Conservation (phyloP, 2,113 vertebrate genomes). For the Tachysurus fulvidraco region DNA sequence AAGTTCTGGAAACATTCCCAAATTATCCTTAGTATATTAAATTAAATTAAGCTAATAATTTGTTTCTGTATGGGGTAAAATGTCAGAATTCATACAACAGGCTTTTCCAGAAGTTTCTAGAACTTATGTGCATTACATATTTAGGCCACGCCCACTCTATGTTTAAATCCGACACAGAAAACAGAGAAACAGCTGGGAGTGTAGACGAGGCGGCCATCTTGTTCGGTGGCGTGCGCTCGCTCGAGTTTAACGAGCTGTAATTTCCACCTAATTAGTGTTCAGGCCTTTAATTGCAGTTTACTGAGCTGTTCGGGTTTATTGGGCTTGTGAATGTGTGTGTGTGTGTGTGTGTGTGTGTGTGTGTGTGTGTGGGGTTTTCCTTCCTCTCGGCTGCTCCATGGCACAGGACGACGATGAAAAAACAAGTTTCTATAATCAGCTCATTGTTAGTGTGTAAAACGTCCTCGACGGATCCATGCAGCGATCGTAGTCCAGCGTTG, state of each 20-base stretch:
- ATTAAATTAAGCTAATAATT: too few relatives aligned
- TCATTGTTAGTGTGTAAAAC: background rate
- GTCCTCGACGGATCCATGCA: background rate
- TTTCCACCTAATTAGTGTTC: slow-evolving; percentile 81
- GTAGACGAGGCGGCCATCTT: slow-evolving; percentile 29
- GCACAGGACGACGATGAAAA: background rate
- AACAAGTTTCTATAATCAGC: slow-evolving; percentile 14
- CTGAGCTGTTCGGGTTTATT: slow-evolving; percentile 73
- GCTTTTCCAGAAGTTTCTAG: background rate
- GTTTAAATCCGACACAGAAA: background rate
- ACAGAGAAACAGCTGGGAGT: background rate
- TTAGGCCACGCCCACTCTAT: background rate
- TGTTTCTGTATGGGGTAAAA: too few relatives aligned
- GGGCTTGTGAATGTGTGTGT: slow-evolving; percentile 56
- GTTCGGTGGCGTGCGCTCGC: slow-evolving; percentile 53
- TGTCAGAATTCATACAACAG: too few relatives aligned
- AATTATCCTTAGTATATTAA: too few relatives aligned
- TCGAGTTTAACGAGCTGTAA: slow-evolving; percentile 71
- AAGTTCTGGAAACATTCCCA: too few relatives aligned
- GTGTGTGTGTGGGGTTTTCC: background rate
- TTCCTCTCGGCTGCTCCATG: slow-evolving; percentile 43
- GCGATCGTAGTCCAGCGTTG: background rate
- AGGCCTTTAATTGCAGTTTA: slow-evolving; percentile 81
- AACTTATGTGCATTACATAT: background rate
- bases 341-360: slow-evolving; percentile 23